phyloP scores from a whole-genome alignment of 1,140 invertebrate genomes.

The Cyrtorhinus lividipennis region DNA sequence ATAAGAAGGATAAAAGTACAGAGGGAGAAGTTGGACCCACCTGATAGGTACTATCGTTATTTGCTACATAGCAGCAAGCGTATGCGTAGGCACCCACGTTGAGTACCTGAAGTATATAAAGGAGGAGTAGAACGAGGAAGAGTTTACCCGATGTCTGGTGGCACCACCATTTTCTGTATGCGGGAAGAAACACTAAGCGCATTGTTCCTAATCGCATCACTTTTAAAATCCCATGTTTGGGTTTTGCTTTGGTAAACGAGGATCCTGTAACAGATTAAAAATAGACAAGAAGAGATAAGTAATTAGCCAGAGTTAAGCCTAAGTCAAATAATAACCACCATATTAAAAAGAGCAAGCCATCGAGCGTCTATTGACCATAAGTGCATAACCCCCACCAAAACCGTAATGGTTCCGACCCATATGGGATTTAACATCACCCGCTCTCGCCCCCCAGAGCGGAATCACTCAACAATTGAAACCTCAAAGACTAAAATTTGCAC shows the following conservation, averaged over 20 bases:
- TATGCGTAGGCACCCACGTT: constrained; percentile 48
- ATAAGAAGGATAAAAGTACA: too few relatives aligned
- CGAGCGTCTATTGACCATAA: too few relatives aligned
- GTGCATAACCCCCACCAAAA: too few relatives aligned
- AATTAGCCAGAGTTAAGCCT: too few relatives aligned
- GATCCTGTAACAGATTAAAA: constrained; percentile 46
- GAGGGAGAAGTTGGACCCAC: not conserved
- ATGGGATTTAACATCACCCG: too few relatives aligned
- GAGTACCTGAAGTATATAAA: constrained; percentile 60
- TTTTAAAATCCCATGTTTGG: constrained; percentile 69
- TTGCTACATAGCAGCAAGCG: constrained; percentile 25
- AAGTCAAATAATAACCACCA: too few relatives aligned
- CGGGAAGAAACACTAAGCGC: constrained; percentile 64
- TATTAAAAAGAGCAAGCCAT: too few relatives aligned
- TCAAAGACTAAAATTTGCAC: too few relatives aligned
- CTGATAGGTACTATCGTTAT: constrained; percentile 15
- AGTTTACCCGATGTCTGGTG: constrained; percentile 64
- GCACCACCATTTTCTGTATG: constrained; percentile 75
- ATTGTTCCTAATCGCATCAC: constrained; percentile 64
- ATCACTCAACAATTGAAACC: too few relatives aligned
- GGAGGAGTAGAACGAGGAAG: constrained; percentile 52
- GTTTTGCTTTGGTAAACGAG: constrained; percentile 85
- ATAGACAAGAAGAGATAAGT: not conserved
- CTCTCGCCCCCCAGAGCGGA: too few relatives aligned
- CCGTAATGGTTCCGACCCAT: too few relatives aligned